Conservation (phyloP, 2,797 vertebrate species). For the Uromys caudimaculatus region DNA sequence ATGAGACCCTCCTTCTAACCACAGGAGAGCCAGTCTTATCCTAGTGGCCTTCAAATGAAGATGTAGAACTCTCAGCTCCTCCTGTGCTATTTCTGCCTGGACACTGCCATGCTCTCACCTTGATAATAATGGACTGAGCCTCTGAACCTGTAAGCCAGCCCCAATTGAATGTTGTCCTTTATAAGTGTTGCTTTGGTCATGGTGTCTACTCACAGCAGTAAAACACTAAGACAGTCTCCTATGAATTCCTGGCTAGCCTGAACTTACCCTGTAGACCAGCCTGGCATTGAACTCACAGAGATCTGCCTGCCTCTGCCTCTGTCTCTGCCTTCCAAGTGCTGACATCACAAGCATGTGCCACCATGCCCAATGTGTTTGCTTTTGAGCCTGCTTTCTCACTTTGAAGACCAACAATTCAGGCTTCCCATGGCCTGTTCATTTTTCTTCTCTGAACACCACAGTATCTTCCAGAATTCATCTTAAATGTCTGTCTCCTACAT, state of each 20-base stretch:
- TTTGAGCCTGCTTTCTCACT: background rate
- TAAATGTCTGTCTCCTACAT: background rate
- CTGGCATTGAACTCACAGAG: background rate
- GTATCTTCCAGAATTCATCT: background rate
- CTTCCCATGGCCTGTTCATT: background rate
- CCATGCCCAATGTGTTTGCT: background rate
- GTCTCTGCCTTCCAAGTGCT: background rate
- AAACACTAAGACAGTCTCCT: background rate
- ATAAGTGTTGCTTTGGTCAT: background rate
- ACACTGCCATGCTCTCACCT: background rate
- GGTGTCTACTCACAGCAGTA: background rate
- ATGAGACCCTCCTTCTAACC: background rate
- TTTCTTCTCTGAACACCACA: constrained; percentile 1
- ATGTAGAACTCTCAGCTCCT: background rate
- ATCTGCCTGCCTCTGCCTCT: background rate
- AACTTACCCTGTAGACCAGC: background rate
- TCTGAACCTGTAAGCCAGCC: background rate
- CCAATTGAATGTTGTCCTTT: background rate
- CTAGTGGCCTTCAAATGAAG: background rate
- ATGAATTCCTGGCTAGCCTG: background rate
- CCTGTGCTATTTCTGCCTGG: background rate
- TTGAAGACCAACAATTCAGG: background rate
- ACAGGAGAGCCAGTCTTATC: background rate
- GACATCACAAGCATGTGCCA: background rate
- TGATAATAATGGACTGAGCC: background rate